Base-by-base conservation (phyloP, 2,888 invertebrate species). In the Andrena chrysosceles region DNA sequence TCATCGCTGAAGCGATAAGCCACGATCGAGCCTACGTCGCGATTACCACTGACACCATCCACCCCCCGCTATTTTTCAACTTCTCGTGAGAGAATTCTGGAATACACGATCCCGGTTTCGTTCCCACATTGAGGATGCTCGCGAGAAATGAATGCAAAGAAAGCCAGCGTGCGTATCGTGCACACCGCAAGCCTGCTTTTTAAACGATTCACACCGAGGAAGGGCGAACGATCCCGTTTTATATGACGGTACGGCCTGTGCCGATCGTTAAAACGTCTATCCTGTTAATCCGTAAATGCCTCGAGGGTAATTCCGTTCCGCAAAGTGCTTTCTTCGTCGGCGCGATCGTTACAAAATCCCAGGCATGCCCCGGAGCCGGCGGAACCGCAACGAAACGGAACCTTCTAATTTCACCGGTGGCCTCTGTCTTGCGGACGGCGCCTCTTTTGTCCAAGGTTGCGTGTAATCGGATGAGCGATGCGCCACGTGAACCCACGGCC, bases 201-300 rank as follows among this genome's bases (percentile, higher is more conserved):
- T 23, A 56, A 56, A 56, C 56, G 23, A 56, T 23, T 23, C 23
- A 23, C 23, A 4, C 23, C 56, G 4, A 7, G 56, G 35, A 4
- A 26, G 35, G 26, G 42, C 70, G 69, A 42, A 49, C 31, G 77
- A 76, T 85, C 71, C 72, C 64, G 59, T 52, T 82, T 76, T 84
- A 82, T 72, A 84, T 72, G 69, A 60, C 33, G 23, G 23, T 33
- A 23, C 54, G 68, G 23, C 60, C 72, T 64, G 54, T 63, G 76
- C 56, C 81, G 82, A 84, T 83, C 86, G 86, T 87, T 87, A 88
- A 87, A 87, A 81, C 74, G 84, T 78, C 75, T 78, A 83, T 71
- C 75, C 80, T 77, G 88, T 86, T 87, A 87, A 87, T 88, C 86
- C 88, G 84, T 68, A 86, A 88, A 88, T 83, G 82, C 81, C 87